A percentile compares a stretch with the other conserved stretches of the same genome.
These are phyloP conservation scores for Pteronura brasiliensis DNA, from an alignment of 2,113 vertebrate species.

Conservation along the genomic window DNA sequence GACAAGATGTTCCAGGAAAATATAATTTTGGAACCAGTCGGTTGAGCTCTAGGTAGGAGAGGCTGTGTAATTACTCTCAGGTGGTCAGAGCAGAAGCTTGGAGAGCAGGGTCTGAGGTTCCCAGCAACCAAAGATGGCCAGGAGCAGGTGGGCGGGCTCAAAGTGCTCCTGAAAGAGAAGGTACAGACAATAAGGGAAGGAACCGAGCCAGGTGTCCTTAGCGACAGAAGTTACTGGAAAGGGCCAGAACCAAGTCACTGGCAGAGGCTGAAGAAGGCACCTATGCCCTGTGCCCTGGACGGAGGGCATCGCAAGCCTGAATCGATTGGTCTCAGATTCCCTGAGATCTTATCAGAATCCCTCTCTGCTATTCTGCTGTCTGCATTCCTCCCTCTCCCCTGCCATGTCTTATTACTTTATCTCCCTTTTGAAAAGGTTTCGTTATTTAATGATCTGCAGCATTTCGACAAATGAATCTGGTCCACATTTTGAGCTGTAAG, in stretches of 20 bases:
- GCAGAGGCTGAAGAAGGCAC: background rate
- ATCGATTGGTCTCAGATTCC: slow-evolving; percentile 55
- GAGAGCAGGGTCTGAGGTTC: background rate
- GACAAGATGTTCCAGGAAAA: slow-evolving; percentile 74
- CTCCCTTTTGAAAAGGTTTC: slow-evolving; percentile 57
- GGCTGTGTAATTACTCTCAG: slow-evolving; percentile 56
- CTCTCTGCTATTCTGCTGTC: slow-evolving; percentile 20
- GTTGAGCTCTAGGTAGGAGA: slow-evolving; percentile 52
- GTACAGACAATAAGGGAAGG: background rate
- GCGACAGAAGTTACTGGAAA: slow-evolving; percentile 14
- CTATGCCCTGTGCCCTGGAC: background rate
- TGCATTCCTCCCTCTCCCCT: slow-evolving; percentile 46
- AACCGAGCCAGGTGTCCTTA: background rate
- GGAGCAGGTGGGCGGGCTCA: background rate
- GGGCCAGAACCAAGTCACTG: background rate
- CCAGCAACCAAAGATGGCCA: background rate
- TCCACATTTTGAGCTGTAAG: background rate
- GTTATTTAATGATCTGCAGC: slow-evolving; percentile 59
- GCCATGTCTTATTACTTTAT: slow-evolving; percentile 60
- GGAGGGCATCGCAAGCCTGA: background rate
- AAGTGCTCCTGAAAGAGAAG: background rate
- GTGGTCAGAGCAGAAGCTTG: background rate
- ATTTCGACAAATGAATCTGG: slow-evolving; percentile 44
- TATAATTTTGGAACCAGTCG: slow-evolving; percentile 51
- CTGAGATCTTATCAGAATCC: slow-evolving; percentile 33